Percentiles rank a stretch among this genome's conserved stretches.
These are phyloP conservation scores for Oenanthe oenanthe DNA, from an alignment of 2,113 vertebrate species.

Conservation along the genomic window DNA sequence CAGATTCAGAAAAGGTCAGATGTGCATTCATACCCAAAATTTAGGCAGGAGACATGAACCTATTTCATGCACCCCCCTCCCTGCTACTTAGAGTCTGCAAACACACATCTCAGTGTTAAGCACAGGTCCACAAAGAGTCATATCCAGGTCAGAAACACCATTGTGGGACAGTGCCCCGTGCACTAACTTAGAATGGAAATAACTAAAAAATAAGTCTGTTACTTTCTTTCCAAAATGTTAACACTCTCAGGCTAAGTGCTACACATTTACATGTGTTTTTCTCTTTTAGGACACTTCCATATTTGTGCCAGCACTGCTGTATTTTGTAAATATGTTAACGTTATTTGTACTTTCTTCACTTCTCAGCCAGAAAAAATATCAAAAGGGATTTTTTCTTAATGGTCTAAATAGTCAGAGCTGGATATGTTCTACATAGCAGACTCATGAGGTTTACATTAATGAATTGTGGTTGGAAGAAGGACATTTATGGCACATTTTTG, in stretches of 20 bases:
- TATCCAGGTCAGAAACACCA: background rate
- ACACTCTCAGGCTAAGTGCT: background rate
- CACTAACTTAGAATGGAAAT: background rate
- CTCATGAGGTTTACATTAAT: background rate
- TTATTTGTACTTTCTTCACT: background rate
- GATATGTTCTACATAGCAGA: background rate
- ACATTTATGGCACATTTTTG: background rate
- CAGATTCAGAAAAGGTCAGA: background rate
- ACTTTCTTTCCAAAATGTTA: background rate
- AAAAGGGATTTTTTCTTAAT: background rate
- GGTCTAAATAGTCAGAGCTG: background rate
- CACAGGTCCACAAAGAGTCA: background rate
- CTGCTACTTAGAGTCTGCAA: background rate
- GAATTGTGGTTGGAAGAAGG: background rate
- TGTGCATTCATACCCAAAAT: background rate
- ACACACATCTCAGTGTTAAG: background rate
- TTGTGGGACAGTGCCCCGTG: rapidly evolving
- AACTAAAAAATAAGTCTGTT: background rate
- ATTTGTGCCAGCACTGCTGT: background rate
- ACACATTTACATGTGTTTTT: rapidly evolving
- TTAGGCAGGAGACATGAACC: background rate
- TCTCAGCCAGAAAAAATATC: background rate
- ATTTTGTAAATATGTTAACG: background rate
- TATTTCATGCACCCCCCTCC: background rate
- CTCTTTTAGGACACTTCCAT: background rate